Conservation (phyloP, 2,888 invertebrate genomes). For the Plagodis pulveraria region DNA sequence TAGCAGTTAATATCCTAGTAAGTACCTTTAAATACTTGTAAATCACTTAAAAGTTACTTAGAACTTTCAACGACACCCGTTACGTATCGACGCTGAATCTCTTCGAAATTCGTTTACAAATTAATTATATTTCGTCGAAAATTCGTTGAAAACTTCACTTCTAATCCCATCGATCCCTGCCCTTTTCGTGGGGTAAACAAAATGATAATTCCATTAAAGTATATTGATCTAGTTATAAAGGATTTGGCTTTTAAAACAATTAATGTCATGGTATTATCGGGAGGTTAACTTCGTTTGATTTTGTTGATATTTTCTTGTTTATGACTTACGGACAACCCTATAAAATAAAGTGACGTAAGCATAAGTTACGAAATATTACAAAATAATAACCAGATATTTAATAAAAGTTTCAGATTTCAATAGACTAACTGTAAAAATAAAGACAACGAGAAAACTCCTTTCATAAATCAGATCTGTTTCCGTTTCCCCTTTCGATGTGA, state of each 20-base stretch:
- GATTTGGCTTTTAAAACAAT: conserved; percentile 40
- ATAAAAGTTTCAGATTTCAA: too few relatives aligned
- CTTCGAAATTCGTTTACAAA: conserved; percentile 47
- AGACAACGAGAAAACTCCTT: too few relatives aligned
- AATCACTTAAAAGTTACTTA: conserved; percentile 37
- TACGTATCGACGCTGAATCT: conserved; percentile 39
- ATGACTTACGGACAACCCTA: conserved; percentile 1
- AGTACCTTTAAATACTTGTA: conserved; percentile 27
- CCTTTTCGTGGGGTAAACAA: conserved; percentile 60
- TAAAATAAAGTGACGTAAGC: background rate
- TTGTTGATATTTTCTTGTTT: conserved; percentile 17
- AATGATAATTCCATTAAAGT: conserved; percentile 74
- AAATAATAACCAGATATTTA: too few relatives aligned
- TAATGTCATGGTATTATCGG: conserved; percentile 34
- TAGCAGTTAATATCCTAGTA: conserved; percentile 4
- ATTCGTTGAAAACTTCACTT: conserved; percentile 64
- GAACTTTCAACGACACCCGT: conserved; percentile 30
- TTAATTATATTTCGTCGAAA: conserved; percentile 71
- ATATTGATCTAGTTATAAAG: conserved; percentile 71
- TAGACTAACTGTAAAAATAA: too few relatives aligned
- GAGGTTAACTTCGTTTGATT: conserved; percentile 23
- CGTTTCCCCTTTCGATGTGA: conserved; percentile 13
- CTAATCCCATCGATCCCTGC: conserved; percentile 73
- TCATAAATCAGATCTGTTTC: conserved; percentile 3
- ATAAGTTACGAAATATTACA: too few relatives aligned